These are phyloP conservation scores for Artibeus jamaicensis DNA, from an alignment of 2,797 vertebrate genomes.

Conservation along the genomic window DNA sequence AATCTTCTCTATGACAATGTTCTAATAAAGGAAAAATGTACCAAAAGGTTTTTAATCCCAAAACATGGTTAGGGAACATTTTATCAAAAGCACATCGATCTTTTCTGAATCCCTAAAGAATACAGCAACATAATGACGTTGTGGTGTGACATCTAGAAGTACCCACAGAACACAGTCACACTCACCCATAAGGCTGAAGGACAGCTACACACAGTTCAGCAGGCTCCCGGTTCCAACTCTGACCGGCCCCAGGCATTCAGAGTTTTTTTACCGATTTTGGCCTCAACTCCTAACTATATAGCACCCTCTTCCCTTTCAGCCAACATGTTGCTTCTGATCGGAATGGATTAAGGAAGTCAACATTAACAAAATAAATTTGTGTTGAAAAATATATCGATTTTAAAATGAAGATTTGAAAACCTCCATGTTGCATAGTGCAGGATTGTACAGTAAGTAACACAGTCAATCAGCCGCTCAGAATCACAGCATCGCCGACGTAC, in stretches of 20 bases:
- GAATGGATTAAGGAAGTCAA: not conserved
- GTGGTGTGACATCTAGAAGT: not conserved
- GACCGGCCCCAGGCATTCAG: not conserved
- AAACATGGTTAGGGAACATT: not conserved
- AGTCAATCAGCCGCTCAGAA: not conserved
- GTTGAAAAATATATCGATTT: not conserved
- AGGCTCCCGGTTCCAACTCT: not conserved
- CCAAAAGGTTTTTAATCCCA: not conserved
- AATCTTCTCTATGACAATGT: not conserved
- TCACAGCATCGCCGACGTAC: fast-evolving
- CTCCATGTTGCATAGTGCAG: not conserved
- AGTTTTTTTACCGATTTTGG: not conserved
- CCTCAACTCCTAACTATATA: not conserved
- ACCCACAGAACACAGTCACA: not conserved
- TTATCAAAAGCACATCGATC: not conserved
- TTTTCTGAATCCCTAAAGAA: not conserved
- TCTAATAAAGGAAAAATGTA: not conserved
- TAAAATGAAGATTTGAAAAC: not conserved
- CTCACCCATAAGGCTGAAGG: not conserved
- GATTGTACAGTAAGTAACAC: not conserved
- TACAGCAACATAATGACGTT: not conserved
- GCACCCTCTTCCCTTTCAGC: not conserved
- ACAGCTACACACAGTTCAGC: not conserved
- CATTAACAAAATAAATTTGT: not conserved
- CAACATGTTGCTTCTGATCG: not conserved